These are phyloP conservation scores for Luidia sarsii DNA, from an alignment of 53 echinoderm and acorn worm species.

Conservation along the genomic window DNA sequence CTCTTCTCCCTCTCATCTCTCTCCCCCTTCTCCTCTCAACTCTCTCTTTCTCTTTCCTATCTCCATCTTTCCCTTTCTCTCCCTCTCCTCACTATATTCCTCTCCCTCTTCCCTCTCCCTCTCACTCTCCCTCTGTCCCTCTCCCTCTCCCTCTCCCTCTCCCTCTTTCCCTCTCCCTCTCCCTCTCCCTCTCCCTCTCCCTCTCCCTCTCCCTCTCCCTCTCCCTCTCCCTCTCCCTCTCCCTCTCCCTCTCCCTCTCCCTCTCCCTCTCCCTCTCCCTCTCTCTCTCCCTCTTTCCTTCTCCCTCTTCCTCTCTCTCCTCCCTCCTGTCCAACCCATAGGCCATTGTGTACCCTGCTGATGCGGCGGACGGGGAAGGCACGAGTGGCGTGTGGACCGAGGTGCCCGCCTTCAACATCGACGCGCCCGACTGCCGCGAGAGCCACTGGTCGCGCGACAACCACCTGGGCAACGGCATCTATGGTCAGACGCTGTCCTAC, in stretches of 20 bases:
- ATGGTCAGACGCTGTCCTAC: conserved; percentile 80
- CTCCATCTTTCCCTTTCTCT: no score
- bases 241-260: background rate
- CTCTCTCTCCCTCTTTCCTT: no score
- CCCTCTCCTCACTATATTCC: no score
- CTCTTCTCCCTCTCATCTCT: no score
- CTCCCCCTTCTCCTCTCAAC: no score
- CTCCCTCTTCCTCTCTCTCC: background rate
- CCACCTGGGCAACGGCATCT: conserved; percentile 94
- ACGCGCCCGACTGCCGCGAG: conserved; percentile 89
- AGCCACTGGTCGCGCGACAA: conserved; percentile 91
- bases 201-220: conserved; percentile 45
- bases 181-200: conserved; percentile 41
- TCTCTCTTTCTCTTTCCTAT: no score
- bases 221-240: conserved; percentile 45
- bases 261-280: background rate
- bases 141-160: conserved; percentile 27
- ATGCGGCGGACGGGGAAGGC: conserved; percentile 56
- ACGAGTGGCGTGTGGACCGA: conserved; percentile 83
- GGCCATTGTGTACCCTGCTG: conserved; percentile 68
- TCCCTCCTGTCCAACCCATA: background rate
- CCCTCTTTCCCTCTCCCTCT: conserved; percentile 41
- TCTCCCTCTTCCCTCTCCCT: no score
- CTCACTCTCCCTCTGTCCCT: no score
- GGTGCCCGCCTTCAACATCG: conserved; percentile 68